These are phyloP conservation scores for Ailurus styani DNA, from an alignment of 2,113 vertebrate species.

Conservation along the genomic window DNA sequence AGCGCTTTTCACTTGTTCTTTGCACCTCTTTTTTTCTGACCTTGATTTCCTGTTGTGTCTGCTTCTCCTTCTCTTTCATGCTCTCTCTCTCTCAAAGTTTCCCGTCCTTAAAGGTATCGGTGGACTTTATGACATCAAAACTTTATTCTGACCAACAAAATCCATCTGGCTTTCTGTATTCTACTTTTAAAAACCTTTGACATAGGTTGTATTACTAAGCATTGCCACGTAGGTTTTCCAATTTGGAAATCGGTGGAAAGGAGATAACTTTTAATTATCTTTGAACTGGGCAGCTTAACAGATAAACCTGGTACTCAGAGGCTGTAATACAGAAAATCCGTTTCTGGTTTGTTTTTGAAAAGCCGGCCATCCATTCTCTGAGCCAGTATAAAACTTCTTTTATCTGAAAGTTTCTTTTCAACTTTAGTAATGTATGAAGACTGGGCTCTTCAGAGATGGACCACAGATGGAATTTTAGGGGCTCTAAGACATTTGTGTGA, in stretches of 20 bases:
- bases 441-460: neutral
- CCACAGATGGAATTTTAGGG: neutral
- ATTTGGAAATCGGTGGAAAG: constrained; percentile 30
- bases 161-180: neutral
- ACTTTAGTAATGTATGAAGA: neutral
- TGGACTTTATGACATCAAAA: neutral
- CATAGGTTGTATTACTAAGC: neutral
- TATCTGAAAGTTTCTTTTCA: constrained; percentile 49
- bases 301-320: constrained; percentile 45
- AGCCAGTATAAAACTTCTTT: constrained; percentile 41
- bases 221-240: constrained; percentile 41
- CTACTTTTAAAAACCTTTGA: constrained; percentile 34
- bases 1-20: neutral
- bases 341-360: constrained; percentile 49
- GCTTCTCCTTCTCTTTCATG: neutral
- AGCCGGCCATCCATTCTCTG: neutral
- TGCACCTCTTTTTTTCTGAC: neutral
- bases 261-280: constrained; percentile 57
- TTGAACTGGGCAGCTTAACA: constrained; percentile 48
- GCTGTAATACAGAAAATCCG: constrained; percentile 35
- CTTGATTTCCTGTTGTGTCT: neutral
- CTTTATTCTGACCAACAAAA: neutral
- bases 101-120: neutral
- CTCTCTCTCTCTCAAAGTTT: neutral
- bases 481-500: neutral